Conservation (phyloP, 2,888 invertebrate genomes). For the Tetheella fluctuosa region DNA sequence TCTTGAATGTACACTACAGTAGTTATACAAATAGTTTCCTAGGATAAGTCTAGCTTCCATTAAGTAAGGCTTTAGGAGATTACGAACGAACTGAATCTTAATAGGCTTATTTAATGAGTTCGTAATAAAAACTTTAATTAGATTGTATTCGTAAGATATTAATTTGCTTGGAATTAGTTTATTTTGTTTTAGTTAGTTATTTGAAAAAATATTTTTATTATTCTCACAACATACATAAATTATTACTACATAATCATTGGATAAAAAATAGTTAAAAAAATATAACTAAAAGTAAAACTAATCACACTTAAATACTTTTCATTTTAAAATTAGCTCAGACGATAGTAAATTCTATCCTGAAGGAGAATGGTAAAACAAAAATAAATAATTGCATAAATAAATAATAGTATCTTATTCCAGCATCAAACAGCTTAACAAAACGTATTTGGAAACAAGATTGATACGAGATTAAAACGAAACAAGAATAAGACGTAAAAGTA, state of each 20-base stretch:
- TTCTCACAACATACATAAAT: too few species aligned
- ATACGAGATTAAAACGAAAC: constrained; percentile 35
- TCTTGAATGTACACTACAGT: constrained; percentile 12
- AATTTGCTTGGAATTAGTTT: not conserved
- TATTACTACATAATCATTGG: too few species aligned
- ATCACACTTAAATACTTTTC: too few species aligned
- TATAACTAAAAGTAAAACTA: too few species aligned
- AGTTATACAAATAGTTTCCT: constrained; percentile 1
- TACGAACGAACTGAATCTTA: not conserved
- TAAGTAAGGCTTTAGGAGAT: constrained; percentile 3
- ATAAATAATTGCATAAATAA: not conserved
- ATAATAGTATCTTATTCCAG: not conserved
- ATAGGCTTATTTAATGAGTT: not conserved
- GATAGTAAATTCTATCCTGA: too few species aligned
- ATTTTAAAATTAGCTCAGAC: not conserved
- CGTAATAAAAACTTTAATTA: constrained; percentile 3
- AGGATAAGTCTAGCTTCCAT: constrained; percentile 8
- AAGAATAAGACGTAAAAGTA: constrained; percentile 30
- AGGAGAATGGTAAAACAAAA: too few species aligned
- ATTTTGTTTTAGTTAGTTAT: not conserved
- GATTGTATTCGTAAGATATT: not conserved
- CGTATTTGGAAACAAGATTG: constrained; percentile 23
- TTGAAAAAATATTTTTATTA: too few species aligned
- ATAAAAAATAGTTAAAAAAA: too few species aligned
- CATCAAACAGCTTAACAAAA: constrained; percentile 2